Evolutionary conservation across 2,888 invertebrate species (phyloP).

Genomic region (Drosophila siamana): DNA sequence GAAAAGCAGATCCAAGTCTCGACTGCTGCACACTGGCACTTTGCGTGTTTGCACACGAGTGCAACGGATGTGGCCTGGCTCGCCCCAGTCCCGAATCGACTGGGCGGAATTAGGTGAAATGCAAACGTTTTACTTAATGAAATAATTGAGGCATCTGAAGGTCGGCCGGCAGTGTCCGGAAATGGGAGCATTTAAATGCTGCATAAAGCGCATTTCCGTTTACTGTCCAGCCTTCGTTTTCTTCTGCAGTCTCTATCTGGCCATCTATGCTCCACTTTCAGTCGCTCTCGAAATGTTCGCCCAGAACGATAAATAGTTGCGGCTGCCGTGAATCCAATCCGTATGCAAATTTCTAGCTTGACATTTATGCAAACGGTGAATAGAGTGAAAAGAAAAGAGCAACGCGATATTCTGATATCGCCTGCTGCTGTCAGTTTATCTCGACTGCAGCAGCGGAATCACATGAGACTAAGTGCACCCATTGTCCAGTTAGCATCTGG

Average conservation of each 20-base stretch:
- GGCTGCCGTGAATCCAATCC: slow-evolving; percentile 53
- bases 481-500: slow-evolving; percentile 4
- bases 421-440: slow-evolving; percentile 49
- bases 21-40: slow-evolving; percentile 27
- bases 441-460: slow-evolving; percentile 21
- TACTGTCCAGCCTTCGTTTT: slow-evolving; percentile 30
- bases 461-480: slow-evolving; percentile 1
- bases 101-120: slow-evolving; percentile 78
- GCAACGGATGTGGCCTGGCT: slow-evolving; percentile 68
- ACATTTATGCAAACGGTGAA: slow-evolving; percentile 64
- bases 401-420: slow-evolving; percentile 29
- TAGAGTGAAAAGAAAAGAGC: slow-evolving; percentile 8
- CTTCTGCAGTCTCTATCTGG: background rate
- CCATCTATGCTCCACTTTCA: slow-evolving; percentile 46
- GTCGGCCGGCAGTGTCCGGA: slow-evolving; percentile 64
- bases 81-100: slow-evolving; percentile 7
- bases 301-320: slow-evolving; percentile 64
- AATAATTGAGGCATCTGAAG: slow-evolving; percentile 78
- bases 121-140: slow-evolving; percentile 80
- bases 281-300: slow-evolving; percentile 58
- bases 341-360: slow-evolving; percentile 61
- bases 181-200: slow-evolving; percentile 71
- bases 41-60: slow-evolving; percentile 68
- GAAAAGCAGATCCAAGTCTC: slow-evolving; percentile 32
- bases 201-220: slow-evolving; percentile 75